Evolutionary conservation across 64 coral and sea anemone species (phyloP).

Genomic region (Porites lutea): DNA sequence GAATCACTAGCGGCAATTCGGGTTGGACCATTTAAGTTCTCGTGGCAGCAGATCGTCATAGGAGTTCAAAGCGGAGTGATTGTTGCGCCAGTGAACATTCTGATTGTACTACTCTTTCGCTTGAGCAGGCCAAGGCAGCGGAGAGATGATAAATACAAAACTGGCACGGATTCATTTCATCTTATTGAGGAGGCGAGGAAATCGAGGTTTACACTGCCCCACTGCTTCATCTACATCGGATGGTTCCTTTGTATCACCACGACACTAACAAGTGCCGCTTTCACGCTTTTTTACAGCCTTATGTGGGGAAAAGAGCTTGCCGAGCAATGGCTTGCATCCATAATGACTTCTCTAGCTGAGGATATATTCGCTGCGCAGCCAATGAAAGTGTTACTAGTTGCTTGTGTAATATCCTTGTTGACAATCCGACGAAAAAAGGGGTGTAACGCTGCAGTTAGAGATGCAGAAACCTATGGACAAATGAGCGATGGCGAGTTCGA

Average conservation of each 20-base stretch:
- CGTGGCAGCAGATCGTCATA: slow-evolving; percentile 22
- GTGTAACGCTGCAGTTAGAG: neutral
- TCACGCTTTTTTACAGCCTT: slow-evolving; percentile 55
- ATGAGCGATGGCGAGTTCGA: neutral
- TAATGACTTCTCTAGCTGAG: slow-evolving; percentile 32
- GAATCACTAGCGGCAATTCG: slow-evolving; percentile 3
- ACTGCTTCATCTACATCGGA: slow-evolving; percentile 5
- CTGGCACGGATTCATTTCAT: neutral
- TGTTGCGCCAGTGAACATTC: slow-evolving; percentile 18
- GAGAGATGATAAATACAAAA: neutral
- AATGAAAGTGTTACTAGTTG: neutral
- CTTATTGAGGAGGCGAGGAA: neutral
- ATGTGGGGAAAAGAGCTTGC: slow-evolving; percentile 29
- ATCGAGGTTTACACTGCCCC: neutral
- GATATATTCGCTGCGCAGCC: slow-evolving; percentile 46
- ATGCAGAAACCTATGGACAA: neutral
- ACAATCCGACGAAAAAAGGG: neutral
- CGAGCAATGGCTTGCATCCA: slow-evolving; percentile 44
- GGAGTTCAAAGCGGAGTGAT: slow-evolving; percentile 52
- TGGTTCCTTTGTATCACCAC: slow-evolving; percentile 18
- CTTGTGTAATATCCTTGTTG: neutral
- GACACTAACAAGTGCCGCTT: neutral
- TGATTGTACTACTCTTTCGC: slow-evolving; percentile 43
- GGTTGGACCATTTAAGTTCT: slow-evolving; percentile 48
- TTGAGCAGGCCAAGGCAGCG: neutral